Evolutionary conservation across 2,113 vertebrate genomes (phyloP).

Genomic region (Echinops telfairi): DNA sequence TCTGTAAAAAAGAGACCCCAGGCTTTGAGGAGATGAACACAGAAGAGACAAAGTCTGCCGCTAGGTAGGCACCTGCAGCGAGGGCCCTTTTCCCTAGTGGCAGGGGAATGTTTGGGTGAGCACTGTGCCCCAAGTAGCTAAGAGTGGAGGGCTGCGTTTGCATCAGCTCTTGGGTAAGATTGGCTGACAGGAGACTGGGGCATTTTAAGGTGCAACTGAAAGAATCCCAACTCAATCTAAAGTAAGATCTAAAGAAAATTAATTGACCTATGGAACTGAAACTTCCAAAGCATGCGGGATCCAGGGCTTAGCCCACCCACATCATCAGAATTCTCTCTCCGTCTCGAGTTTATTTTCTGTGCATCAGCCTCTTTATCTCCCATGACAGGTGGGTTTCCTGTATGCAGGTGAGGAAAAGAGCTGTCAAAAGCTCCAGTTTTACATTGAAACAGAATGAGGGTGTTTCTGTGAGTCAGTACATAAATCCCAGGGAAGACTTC

Average conservation of each 20-base stretch:
- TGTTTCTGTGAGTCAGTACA: neutral
- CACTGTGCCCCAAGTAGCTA: neutral
- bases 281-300: neutral
- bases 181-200: neutral
- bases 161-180: neutral
- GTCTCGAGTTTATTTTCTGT: neutral
- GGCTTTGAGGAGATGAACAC: neutral
- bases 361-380: neutral
- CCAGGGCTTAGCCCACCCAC: constrained; percentile 21
- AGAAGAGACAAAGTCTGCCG: neutral
- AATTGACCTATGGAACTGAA: neutral
- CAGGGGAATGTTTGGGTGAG: neutral
- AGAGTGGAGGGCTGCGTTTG: neutral
- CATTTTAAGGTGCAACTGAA: neutral
- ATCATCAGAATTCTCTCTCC: neutral
- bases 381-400: neutral
- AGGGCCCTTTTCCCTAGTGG: neutral
- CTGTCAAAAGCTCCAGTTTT: neutral
- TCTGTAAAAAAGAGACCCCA: neutral
- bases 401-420: neutral
- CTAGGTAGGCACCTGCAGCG: neutral
- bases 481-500: constrained; percentile 35
- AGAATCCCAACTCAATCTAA: neutral
- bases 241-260: constrained; percentile 12
- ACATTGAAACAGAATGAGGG: neutral